Evolutionary conservation across 2,113 vertebrate genomes (phyloP), one percentile per base, ranked within the genome.

Genomic region (Nanorana parkeri): DNA sequence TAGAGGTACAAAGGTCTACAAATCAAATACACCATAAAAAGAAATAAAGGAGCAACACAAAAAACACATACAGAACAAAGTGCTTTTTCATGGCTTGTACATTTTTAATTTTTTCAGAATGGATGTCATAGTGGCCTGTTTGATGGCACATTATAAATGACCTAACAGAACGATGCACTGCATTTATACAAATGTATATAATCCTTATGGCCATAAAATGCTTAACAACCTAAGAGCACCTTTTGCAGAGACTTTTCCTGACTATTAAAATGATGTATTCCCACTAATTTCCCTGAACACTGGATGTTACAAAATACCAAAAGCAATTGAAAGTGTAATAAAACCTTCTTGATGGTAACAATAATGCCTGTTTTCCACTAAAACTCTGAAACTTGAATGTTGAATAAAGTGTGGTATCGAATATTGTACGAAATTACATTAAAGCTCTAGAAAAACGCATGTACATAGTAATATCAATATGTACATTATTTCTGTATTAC

Each of bases 261-360:
- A 58, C 78, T 63, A 73, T 72, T 72, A 81, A 81, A 72, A 81
- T 72, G 78, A 81, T 81, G 36, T 72, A 73, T 71, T 52, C 20
- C 4, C 58, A 32, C 78, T 72, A 71, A 81, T 81, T 81, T 81
- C 68, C 67, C 56, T 17, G 58, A 81, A 41, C 68, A 81, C 68
- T 61, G 41, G 78, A 72, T 81, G 68, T 81, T 81, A 72, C 68
- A 81, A 72, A 47, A 81, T 68, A 81, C 67, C 72, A 72, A 81
- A 81, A 81, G 68, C 58, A 81, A 81, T 81, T 81, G 36, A 81
- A 72, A 67, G 68, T 51, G 68, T 72, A 73, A 81, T 81, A 68
- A 81, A 81, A 72, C 41, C 36, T 81, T 81, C 78, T 60, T 63
- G 58, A 72, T 72, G 68, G 67, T 81, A 72, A 81, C 78, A 81